These are phyloP conservation scores for Olivierus martensii DNA, from an alignment of 1,140 invertebrate genomes.

Conservation along the genomic window DNA sequence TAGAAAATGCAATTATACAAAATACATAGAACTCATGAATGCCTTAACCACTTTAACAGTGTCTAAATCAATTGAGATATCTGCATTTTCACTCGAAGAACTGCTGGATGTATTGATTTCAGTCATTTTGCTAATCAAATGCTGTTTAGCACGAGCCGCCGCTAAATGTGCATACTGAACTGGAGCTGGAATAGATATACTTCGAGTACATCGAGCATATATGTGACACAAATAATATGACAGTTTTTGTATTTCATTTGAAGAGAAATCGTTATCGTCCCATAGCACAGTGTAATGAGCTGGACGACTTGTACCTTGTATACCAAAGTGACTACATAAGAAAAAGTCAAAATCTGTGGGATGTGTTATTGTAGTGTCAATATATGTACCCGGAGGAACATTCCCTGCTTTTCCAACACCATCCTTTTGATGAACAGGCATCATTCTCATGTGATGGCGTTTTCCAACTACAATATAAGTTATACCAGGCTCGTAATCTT, in stretches of 20 bases:
- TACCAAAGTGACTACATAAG: constrained; percentile 49
- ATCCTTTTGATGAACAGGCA: constrained; percentile 16
- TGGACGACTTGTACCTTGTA: constrained; percentile 28
- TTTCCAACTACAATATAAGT: constrained; percentile 22
- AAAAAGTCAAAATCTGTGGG: constrained; percentile 70
- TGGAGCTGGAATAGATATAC: constrained; percentile 22
- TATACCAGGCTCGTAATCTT: constrained; percentile 14
- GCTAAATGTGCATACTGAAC: constrained; percentile 25
- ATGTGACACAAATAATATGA: constrained; percentile 21
- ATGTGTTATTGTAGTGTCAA: constrained; percentile 66
- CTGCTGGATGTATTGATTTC: not conserved
- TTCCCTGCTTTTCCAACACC: constrained; percentile 37
- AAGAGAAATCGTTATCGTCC: constrained; percentile 16
- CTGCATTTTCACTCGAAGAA: not conserved
- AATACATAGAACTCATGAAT: not conserved
- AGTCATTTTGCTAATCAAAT: not conserved
- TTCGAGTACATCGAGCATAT: constrained; percentile 15
- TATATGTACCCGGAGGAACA: constrained; percentile 67
- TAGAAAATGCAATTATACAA: too few relatives aligned
- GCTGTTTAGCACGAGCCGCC: constrained; percentile 18
- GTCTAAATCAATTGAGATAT: not conserved
- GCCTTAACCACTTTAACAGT: not conserved
- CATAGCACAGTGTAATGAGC: constrained; percentile 17
- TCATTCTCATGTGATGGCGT: constrained; percentile 13
- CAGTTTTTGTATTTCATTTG: constrained; percentile 17